Evolutionary conservation across 2,113 vertebrate species (phyloP).

Genomic region (Bombycilla garrulus): DNA sequence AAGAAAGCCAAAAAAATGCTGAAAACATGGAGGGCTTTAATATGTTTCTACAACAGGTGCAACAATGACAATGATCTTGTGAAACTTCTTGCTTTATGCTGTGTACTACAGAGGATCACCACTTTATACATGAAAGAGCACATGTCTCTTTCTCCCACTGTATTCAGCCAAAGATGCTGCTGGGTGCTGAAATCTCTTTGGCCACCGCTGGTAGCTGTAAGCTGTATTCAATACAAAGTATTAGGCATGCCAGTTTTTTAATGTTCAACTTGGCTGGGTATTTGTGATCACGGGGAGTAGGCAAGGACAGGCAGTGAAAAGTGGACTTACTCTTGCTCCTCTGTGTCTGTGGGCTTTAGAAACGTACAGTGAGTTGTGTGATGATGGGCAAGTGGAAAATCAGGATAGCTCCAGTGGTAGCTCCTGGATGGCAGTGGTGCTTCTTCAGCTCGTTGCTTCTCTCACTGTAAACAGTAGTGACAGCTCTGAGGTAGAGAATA

Average conservation of each 20-base stretch:
- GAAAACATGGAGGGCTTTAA: not conserved
- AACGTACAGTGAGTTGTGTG: rapidly evolving
- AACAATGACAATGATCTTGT: not conserved
- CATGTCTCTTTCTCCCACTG: not conserved
- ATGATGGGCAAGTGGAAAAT: rapidly evolving
- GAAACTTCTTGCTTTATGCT: not conserved
- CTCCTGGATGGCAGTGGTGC: not conserved
- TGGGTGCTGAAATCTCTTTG: not conserved
- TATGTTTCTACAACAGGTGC: not conserved
- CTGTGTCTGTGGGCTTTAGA: not conserved
- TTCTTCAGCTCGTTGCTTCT: not conserved
- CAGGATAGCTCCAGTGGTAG: not conserved
- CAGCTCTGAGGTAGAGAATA: not conserved
- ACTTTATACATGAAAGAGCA: conserved; percentile 17
- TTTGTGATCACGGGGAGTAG: not conserved
- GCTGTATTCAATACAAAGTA: not conserved
- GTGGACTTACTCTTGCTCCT: not conserved
- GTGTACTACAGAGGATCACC: not conserved
- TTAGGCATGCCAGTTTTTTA: not conserved
- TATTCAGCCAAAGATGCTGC: conserved; percentile 1
- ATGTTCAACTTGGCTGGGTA: not conserved
- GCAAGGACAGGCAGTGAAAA: not conserved
- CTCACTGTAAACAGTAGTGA: not conserved
- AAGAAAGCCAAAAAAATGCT: not conserved
- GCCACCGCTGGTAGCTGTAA: not conserved